Evolutionary conservation across 2,888 invertebrate species (phyloP), one percentile per base, ranked within the genome.

Genomic region (Synanthedon andrenaeformis): DNA sequence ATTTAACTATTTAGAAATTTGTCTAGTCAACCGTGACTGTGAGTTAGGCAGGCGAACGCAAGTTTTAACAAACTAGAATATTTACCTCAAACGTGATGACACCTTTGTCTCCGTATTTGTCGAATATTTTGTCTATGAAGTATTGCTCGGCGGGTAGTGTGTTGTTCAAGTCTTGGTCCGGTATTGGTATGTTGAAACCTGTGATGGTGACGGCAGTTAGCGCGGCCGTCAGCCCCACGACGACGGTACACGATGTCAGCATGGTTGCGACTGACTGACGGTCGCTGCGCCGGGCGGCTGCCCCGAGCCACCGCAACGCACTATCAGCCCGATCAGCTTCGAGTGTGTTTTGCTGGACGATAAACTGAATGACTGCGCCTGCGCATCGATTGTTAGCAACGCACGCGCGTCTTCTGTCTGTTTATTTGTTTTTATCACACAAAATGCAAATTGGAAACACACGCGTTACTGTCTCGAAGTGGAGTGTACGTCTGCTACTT

Each of bases 51-150:
- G 35, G 35, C 35, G 10, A 35, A 10, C 10, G 35, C 10, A 35
- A 35, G 35, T 35, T 23, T 23, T 28, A 28, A 28, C 28, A 6
- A 28, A 28, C 28, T 6, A 6, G 8, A 8, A 35, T 35, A 35
- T 35, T 74, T 63, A 89, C 89, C 79, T 90, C 90, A 61, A 89
- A 89, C 28, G 88, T 87, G 64, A 90, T 90, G 58, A 88, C 73
- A 52, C 89, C 89, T 65, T 83, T 82, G 59, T 88, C 77, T 23
- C 90, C 90, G 62, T 90, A 90, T 66, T 90, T 90, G 62, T 82
- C 76, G 67, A 90, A 90, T 64, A 89, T 88, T 67, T 86, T 82
- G 60, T 82, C 75, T 58, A 89, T 83, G 70, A 89, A 89, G 67
- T 83, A 89, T 60, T 77, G 75, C 65, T 88, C 84, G 1, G 86